Percentiles rank a stretch among this genome's conserved stretches.
phyloP scores from a whole-genome alignment of 2,888 invertebrate genomes.

The Sicus ferrugineus region DNA sequence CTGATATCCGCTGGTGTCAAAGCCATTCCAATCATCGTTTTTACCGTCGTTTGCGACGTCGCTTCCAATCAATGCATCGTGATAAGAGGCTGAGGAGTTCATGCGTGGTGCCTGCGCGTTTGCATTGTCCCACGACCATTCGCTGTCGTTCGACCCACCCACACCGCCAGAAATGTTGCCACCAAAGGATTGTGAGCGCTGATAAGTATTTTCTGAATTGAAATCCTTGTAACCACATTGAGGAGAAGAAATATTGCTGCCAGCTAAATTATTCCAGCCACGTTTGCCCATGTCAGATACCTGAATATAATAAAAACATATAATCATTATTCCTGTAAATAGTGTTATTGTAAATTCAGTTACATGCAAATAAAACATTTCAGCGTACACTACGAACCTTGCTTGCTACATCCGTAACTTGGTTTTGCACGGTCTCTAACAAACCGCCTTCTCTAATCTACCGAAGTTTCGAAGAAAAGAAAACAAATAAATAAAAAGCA shows the following conservation, averaged over 20 bases:
- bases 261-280: slow-evolving; percentile 72
- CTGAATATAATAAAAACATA: slow-evolving; percentile 56
- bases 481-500: slow-evolving; percentile 45
- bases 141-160: slow-evolving; percentile 50
- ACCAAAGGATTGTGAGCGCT: slow-evolving; percentile 61
- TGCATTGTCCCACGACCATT: slow-evolving; percentile 62
- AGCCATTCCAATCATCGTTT: slow-evolving; percentile 63
- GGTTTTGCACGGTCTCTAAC: slow-evolving; percentile 72
- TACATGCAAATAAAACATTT: slow-evolving; percentile 9
- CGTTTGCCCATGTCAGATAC: slow-evolving; percentile 74
- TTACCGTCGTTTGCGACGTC: slow-evolving; percentile 40
- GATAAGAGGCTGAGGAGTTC: slow-evolving; percentile 55
- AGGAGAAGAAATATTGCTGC: slow-evolving; percentile 66
- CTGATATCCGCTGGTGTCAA: slow-evolving; percentile 57
- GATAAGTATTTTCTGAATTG: slow-evolving; percentile 55
- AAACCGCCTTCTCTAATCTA: slow-evolving; percentile 77
- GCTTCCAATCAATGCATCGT: slow-evolving; percentile 50
- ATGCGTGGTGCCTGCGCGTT: slow-evolving; percentile 49
- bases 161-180: slow-evolving; percentile 53
- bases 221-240: slow-evolving; percentile 59
- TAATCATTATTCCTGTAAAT: neutral
- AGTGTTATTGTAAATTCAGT: neutral
- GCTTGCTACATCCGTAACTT: slow-evolving; percentile 71
- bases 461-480: slow-evolving; percentile 52
- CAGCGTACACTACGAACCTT: slow-evolving; percentile 67